phyloP scores from a whole-genome alignment of 2,888 invertebrate genomes.

The Rotaria socialis region DNA sequence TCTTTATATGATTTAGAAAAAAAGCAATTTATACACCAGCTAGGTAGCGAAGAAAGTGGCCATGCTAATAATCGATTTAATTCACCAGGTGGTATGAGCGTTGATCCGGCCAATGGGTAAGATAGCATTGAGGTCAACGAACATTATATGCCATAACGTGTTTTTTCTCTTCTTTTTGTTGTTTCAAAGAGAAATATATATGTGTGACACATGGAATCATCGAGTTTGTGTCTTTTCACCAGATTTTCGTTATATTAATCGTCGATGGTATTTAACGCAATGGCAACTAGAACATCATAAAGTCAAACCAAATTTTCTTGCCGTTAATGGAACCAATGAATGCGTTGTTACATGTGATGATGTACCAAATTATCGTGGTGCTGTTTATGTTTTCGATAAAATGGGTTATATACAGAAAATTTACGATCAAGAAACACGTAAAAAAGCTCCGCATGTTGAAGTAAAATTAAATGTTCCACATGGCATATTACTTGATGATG shows the following conservation, averaged over 20 bases:
- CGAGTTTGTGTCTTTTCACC: slow-evolving; percentile 22
- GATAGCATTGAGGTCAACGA: not conserved
- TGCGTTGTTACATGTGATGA: slow-evolving; percentile 32
- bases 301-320: slow-evolving; percentile 15
- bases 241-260: slow-evolving; percentile 28
- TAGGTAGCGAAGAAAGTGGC: slow-evolving; percentile 32
- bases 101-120: not conserved
- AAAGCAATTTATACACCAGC: not conserved
- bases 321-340: not conserved
- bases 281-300: slow-evolving; percentile 13
- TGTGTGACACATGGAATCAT: slow-evolving; percentile 36
- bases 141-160: not conserved
- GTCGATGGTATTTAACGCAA: slow-evolving; percentile 32
- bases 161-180: not conserved
- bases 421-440: not conserved
- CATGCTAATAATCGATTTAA: slow-evolving; percentile 31
- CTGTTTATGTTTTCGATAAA: slow-evolving; percentile 33
- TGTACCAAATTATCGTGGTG: slow-evolving; percentile 26
- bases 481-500: not conserved
- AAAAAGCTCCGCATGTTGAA: not conserved
- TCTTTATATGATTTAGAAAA: not conserved
- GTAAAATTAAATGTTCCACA: slow-evolving; percentile 9
- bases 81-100: not conserved
- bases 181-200: not conserved
- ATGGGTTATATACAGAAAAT: slow-evolving; percentile 36